These are phyloP conservation scores for Lophius americanus DNA, from an alignment of 2,797 vertebrate genomes.

Conservation along the genomic window DNA sequence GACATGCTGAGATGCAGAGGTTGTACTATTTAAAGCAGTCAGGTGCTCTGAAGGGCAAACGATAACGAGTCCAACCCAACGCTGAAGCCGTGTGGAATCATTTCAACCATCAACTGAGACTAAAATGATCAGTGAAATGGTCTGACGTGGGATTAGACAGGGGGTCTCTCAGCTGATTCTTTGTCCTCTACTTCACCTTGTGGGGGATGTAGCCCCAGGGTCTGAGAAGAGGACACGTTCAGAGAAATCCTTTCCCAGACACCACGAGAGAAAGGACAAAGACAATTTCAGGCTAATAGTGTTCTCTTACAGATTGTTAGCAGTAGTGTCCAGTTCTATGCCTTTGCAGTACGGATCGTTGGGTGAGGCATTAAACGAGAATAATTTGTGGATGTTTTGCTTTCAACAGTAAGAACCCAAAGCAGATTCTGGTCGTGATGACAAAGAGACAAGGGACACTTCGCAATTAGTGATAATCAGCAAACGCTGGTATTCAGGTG, in stretches of 20 bases:
- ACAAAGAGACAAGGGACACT: conserved; percentile 16
- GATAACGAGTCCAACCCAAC: conserved; percentile 10
- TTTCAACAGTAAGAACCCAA: conserved; percentile 41
- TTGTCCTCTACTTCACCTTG: conserved; percentile 9
- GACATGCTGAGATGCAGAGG: conserved; percentile 50
- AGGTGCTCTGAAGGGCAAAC: conserved; percentile 33
- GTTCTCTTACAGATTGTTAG: conserved; percentile 5
- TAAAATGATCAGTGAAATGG: conserved; percentile 29
- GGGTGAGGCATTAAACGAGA: conserved; percentile 35
- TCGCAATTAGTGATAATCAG: background rate
- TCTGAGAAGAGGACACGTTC: too few species aligned
- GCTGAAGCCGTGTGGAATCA: conserved; percentile 16
- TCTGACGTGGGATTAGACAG: conserved; percentile 8
- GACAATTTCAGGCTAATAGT: conserved; percentile 4
- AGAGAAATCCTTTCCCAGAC: conserved; percentile 9
- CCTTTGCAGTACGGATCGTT: conserved; percentile 21
- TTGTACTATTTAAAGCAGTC: conserved; percentile 62
- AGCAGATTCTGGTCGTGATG: conserved; percentile 28
- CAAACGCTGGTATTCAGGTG: background rate
- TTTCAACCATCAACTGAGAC: conserved; percentile 23
- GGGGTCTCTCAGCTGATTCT: background rate
- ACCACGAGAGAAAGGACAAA: background rate
- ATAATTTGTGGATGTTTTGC: conserved; percentile 38
- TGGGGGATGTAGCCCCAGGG: conserved; percentile 5
- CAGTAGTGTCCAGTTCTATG: background rate